Base-by-base conservation (phyloP, 2,113 vertebrate species). In the Oxygymnocypris stewartii region DNA sequence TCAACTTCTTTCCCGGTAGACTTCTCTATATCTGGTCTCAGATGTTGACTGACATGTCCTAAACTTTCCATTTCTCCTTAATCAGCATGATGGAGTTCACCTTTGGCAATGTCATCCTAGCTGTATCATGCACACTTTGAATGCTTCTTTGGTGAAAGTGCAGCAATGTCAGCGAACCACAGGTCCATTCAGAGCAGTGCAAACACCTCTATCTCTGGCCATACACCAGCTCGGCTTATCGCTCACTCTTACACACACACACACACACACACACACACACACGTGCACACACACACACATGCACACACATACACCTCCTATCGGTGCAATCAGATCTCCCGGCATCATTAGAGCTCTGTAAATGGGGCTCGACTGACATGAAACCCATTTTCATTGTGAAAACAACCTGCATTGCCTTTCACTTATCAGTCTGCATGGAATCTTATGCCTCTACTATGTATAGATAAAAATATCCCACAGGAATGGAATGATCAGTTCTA, bases 311-410 rank as follows among this genome's bases (percentile, higher is more conserved):
- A 31, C 86, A 87, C 79, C 86, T 13, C 6, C 88, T 93, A 94
- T 94, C 92, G 89, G 82, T 93, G 92, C 90, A 92, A 94, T 94
- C 90, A 57, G 88, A 93, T 90, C 91, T 92, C 87, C 82, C 84
- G 79, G 92, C 91, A 93, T 94, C 92, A 92, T 90, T 90, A 93
- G 51, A 67, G 67, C 88, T 90, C 87, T 91, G 87, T 91, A 83
- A 90, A 90, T 61, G 25, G 79, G 69, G 83, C 75, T 84, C 59
- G 47, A 54, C 86, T 90, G 89, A 90, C 86, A 92, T 91, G 85
- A 90, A 91, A 91, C 91, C 84, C 79, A 82, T 90, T 87, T 91
- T 88, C 86, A 91, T 87, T 54, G 54, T 82, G 90, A 74, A 87
- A 88, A 63, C 63, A 13, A 81, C 88, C 84, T 82, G 85, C 61